Percentiles rank a stretch among this genome's conserved stretches.
Conservation (phyloP, 1,140 invertebrate genomes). For the Popillia japonica region DNA sequence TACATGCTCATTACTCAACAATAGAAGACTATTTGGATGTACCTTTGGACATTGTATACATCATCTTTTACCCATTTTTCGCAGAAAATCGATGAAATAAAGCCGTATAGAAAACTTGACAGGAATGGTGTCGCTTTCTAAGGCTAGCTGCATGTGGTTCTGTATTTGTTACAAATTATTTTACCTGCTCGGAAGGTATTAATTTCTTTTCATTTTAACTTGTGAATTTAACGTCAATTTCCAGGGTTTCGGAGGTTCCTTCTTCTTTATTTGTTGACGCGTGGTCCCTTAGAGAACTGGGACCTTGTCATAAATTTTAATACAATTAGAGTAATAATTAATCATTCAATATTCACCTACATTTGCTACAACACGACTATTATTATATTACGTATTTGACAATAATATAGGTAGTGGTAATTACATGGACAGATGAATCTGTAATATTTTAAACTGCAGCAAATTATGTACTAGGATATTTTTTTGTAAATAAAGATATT, state of each 20-base stretch:
- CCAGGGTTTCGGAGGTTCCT: not conserved
- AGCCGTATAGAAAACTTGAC: conserved; percentile 39
- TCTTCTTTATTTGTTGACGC: conserved; percentile 4
- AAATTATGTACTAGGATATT: not conserved
- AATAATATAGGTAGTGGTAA: not conserved
- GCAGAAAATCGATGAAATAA: conserved; percentile 43
- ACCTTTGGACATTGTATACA: conserved; percentile 35
- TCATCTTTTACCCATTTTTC: conserved; percentile 41
- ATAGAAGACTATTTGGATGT: conserved; percentile 41
- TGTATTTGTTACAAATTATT: conserved; percentile 45
- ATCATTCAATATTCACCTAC: not conserved
- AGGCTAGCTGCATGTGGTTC: conserved; percentile 34
- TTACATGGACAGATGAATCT: not conserved
- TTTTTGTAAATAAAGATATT: not conserved
- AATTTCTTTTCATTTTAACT: conserved; percentile 35
- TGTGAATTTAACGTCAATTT: conserved; percentile 32
- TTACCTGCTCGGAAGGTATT: conserved; percentile 40
- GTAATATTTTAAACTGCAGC: not conserved
- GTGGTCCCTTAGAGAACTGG: not conserved
- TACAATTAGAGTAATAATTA: not conserved
- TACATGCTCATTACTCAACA: conserved; percentile 44
- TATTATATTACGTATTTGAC: not conserved
- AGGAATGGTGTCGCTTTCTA: conserved; percentile 41
- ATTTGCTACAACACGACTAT: not conserved
- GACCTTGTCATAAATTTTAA: not conserved